Base-by-base conservation (phyloP, 30 jellyfish, hydroid and myxozoan genomes). In the Phacellophora camtschatica region DNA sequence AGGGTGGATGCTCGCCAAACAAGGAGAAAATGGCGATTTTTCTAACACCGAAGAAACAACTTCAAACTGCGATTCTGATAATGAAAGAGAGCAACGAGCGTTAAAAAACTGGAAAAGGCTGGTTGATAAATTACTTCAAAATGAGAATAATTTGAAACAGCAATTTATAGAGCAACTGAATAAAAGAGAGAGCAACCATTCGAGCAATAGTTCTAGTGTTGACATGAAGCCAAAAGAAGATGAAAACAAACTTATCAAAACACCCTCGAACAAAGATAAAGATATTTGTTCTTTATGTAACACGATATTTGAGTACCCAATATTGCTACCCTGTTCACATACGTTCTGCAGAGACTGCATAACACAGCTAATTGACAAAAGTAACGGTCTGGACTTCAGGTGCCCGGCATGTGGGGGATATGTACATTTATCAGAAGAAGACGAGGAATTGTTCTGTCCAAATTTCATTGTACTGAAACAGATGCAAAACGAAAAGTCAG, bases 371-470 rank as follows among this genome's bases (percentile, higher is more conserved):
- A 95, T 94, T 19, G 97, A 94, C 35, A 66, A 81, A 7, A 82
- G 97, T 66, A 88, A 59, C 25, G 95, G 95, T 18, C 27, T 25
- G 0, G 19, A 27, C 19, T 87, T 94, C 58, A 29, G 45, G 10
- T 94, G 99, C 43, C 99, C 97, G 1, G 74, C 89, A 12, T 94
- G 99, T 43, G 41, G 63, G 24, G 87, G 91, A 18, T 39, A 55
- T 4, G 88, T 37, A 46, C 41, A 45, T 30, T 78, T 94, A 6
- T 81, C 89, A 8, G 99, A 90, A 29, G 54, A 33, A 15, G 99
- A 94, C 10, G 99, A 94, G 61, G 99, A 94, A 82, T 84, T 94
- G 49, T 94, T 94, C 64, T 94, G 99, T 55, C 99, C 99, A 37
- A 88, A 94, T 62, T 94, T 94, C 82, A 39, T 86, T 53, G 37